Percentiles rank a stretch among this genome's conserved stretches.
These are phyloP conservation scores for Brachypalpus laphriformis DNA, from an alignment of 2,888 invertebrate genomes.

Conservation along the genomic window DNA sequence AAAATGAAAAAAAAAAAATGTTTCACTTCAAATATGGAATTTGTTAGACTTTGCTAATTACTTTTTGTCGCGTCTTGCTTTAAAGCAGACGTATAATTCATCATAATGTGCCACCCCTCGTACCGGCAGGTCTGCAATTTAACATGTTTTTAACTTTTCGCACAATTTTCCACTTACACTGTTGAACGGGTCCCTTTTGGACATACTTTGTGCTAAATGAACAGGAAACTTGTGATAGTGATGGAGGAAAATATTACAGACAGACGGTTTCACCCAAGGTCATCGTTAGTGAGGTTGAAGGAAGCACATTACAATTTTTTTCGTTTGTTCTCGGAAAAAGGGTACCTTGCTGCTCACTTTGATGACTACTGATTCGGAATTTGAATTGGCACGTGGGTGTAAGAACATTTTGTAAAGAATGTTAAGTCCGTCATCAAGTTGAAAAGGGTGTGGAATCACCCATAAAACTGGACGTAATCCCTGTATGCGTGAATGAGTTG, in stretches of 20 bases:
- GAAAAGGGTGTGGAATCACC: not conserved
- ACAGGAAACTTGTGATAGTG: conserved; percentile 34
- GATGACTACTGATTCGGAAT: not conserved
- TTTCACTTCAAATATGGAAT: not conserved
- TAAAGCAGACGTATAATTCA: not conserved
- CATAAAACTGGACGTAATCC: not conserved
- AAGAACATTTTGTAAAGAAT: not conserved
- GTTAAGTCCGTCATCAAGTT: not conserved
- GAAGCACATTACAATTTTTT: not conserved
- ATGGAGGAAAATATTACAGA: not conserved
- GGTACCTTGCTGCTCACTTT: not conserved
- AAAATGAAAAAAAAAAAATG: too few relatives aligned
- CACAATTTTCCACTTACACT: conserved; percentile 24
- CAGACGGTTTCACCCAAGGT: not conserved
- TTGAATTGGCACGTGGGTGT: not conserved
- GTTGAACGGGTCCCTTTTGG: conserved; percentile 12
- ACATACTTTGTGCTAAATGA: conserved; percentile 48
- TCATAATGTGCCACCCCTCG: not conserved
- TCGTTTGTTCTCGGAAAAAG: not conserved
- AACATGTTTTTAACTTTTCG: not conserved
- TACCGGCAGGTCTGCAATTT: not conserved
- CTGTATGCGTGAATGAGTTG: not conserved
- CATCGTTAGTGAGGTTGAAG: not conserved
- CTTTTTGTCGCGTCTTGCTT: not conserved
- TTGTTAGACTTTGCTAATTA: not conserved